Base-by-base conservation (phyloP, 2,888 invertebrate species). In the Drosophila maculinotata region DNA sequence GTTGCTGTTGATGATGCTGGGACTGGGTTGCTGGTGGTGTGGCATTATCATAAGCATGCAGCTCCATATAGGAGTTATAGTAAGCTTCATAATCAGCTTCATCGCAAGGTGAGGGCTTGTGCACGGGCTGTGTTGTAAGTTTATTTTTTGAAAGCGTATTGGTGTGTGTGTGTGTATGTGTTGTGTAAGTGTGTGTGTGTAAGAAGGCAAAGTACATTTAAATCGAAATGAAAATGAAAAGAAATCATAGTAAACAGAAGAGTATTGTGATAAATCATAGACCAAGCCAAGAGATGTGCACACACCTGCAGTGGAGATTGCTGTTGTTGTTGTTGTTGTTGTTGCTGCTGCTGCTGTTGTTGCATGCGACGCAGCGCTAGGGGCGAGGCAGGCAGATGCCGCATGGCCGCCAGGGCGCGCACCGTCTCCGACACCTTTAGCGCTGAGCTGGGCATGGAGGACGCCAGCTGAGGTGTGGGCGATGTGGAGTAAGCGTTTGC, bases 371-470 rank as follows among this genome's bases (percentile, higher is more conserved):
- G 93, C 23, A 95, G 92, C 4, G 95, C 93, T 71, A 95, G 95
- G 3, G 97, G 97, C 74, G 97, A 97, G 2, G 97, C 96, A 0
- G 97, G 97, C 83, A 95, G 96, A 91, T 97, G 97, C 82, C 96
- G 95, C 68, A 97, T 91, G 88, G 97, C 96, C 0, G 96, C 97
- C 57, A 97, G 92, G 36, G 96, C 96, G 89, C 96, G 96, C 6
- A 97, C 96, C 0, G 97, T 96, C 90, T 97, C 97, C 0, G 97
- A 96, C 14, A 97, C 97, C 83, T 95, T 95, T 33, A 94, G 93
- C 49, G 90, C 81, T 31, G 91, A 89, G 51, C 77, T 85, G 17
- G 90, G 87, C 76, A 91, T 87, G 4, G 76, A 56, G 26, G 74
- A 57, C 26, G 80, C 80, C 44, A 87, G 73, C 57, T 47, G 44